phyloP scores from a whole-genome alignment of 2,888 invertebrate species.

The Timandra comae region DNA sequence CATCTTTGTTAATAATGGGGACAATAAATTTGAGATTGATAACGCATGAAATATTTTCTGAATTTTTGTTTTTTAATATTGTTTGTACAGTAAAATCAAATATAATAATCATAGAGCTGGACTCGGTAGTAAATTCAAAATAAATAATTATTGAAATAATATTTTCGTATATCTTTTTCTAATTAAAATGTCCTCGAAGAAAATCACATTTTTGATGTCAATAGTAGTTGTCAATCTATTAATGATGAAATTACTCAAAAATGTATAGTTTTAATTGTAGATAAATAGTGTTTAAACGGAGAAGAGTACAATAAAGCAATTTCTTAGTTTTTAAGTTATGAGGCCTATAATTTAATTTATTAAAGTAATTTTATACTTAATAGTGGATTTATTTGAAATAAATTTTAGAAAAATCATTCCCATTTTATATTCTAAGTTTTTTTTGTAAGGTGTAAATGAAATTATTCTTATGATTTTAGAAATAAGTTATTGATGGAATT shows the following conservation, averaged over 20 bases:
- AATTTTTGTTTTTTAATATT: too few species aligned
- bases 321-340: constrained; percentile 37
- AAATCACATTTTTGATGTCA: constrained; percentile 3
- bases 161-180: too few species aligned
- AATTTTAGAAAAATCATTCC: constrained; percentile 23
- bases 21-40: constrained; percentile 27
- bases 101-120: too few species aligned
- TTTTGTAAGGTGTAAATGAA: too few species aligned
- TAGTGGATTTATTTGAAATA: constrained; percentile 22
- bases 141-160: too few species aligned
- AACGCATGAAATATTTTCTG: too few species aligned
- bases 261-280: constrained; percentile 34
- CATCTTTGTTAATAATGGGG: constrained; percentile 20
- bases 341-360: constrained; percentile 46
- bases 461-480: too few species aligned
- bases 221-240: not conserved
- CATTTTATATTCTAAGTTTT: too few species aligned
- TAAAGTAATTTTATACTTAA: constrained; percentile 22
- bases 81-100: too few species aligned
- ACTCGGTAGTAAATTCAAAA: too few species aligned
- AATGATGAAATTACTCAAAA: constrained; percentile 15
- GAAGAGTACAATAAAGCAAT: constrained; percentile 64
- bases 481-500: too few species aligned
- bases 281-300: constrained; percentile 19
- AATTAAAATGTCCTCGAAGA: too few species aligned